Evolutionary conservation across 2,113 vertebrate species (phyloP).

Genomic region (Triplophysa tibetana): DNA sequence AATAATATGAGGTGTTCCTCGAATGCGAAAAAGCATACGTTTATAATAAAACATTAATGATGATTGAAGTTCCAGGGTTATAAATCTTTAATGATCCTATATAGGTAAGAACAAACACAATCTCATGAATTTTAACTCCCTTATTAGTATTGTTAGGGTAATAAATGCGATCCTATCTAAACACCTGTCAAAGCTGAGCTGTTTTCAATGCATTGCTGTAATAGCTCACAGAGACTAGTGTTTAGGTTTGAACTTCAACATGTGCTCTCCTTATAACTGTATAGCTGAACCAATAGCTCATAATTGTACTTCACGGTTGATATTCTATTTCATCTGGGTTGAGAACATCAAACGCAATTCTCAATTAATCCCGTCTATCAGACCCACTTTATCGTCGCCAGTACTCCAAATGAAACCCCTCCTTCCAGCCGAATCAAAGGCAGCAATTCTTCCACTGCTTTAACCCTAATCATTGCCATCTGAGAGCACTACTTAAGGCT

Average conservation of each 20-base stretch:
- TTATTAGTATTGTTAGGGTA: not conserved
- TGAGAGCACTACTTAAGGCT: slow-evolving; percentile 44
- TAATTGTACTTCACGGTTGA: slow-evolving; percentile 28
- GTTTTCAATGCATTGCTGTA: not conserved
- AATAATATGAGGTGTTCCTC: not conserved
- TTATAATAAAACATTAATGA: not conserved
- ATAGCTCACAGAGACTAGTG: not conserved
- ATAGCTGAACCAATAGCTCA: slow-evolving; percentile 24
- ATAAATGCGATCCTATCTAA: not conserved
- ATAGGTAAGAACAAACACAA: not conserved
- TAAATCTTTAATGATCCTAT: not conserved
- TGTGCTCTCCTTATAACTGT: not conserved
- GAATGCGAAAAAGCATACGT: not conserved
- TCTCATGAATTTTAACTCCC: not conserved
- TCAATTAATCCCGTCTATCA: slow-evolving; percentile 51
- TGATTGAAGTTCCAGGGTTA: not conserved
- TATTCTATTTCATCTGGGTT: slow-evolving; percentile 35
- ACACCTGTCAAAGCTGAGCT: not conserved
- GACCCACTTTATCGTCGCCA: slow-evolving; percentile 44
- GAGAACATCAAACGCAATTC: slow-evolving; percentile 17
- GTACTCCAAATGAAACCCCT: slow-evolving; percentile 45
- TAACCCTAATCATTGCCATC: slow-evolving; percentile 52
- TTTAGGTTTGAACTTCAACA: not conserved
- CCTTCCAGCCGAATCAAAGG: slow-evolving; percentile 22
- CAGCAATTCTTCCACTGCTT: slow-evolving; percentile 35